Evolutionary conservation across 1,140 invertebrate species (phyloP).

Genomic region (Kradibia gibbosae): DNA sequence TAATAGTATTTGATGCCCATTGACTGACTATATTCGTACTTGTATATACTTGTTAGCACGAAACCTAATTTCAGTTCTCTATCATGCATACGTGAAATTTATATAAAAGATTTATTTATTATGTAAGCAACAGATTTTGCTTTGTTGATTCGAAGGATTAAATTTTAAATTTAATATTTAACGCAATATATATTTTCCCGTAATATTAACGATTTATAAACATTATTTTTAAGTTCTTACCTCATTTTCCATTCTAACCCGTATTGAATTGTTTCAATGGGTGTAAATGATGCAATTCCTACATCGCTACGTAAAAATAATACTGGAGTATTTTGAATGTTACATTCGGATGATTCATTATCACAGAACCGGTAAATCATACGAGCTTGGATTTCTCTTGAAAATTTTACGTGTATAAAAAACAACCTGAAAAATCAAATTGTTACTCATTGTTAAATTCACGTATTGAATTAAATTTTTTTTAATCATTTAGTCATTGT

Average conservation of each 20-base stretch:
- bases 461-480: no score
- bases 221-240: conserved; percentile 50
- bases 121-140: no score
- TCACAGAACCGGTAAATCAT: conserved; percentile 57
- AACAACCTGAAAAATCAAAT: conserved; percentile 59
- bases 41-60: no score
- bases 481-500: no score
- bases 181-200: no score
- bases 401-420: conserved; percentile 60
- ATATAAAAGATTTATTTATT: no score
- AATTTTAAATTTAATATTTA: not conserved
- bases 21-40: no score
- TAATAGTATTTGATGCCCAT: no score
- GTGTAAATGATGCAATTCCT: conserved; percentile 54
- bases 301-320: conserved; percentile 61
- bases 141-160: no score
- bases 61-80: no score
- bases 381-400: conserved; percentile 59
- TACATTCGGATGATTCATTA: not conserved
- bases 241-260: conserved; percentile 62
- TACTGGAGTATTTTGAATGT: conserved; percentile 51
- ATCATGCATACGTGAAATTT: no score
- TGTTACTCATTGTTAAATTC: not conserved
- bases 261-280: conserved; percentile 54
- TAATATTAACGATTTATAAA: no score